Evolutionary conservation across 2,888 invertebrate species (phyloP), one percentile per base, ranked within the genome.

Genomic region (Rhorus exstirpatorius): DNA sequence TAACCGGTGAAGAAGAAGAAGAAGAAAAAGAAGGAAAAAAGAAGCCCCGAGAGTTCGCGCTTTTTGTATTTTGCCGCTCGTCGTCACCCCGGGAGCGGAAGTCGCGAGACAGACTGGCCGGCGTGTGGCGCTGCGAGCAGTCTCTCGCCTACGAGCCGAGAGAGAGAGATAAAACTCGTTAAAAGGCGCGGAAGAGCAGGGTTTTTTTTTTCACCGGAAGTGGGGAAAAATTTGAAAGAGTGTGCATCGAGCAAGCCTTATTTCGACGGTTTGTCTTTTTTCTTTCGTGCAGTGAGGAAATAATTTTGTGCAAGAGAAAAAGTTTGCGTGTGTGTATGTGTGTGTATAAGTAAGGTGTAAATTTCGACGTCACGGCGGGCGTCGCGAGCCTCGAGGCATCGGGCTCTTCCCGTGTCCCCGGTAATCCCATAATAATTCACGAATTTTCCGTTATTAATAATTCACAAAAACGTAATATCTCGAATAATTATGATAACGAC

Each of bases 361-460:
- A 41, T 55, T 10, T 65, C 90, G 89, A 89, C 90, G 92, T 91
- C 91, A 93, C 92, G 92, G 93, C 92, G 92, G 91, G 90, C 89
- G 92, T 92, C 89, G 93, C 87, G 91, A 90, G 91, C 90, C 89
- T 92, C 92, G 92, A 90, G 89, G 91, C 92, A 92, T 91, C 90
- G 91, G 90, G 90, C 70, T 65, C 79, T 70, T 75, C 79, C 82
- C 82, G 82, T 79, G 82, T 79, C 78, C 60, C 44, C 71, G 72
- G 31, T 41, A 70, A 65, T 67, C n/a, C 55, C n/a, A 44, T 19
- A 1, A 38, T 19, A 7, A 51, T 49, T n/a, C 46, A 67, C 63
- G 82, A 82, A 44, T 65, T 58, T 17, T 26, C 26, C 21, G 38
- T 26, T n/a, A 53, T 35, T 0, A 10, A n/a, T n/a, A n/a, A 26